Conservation (phyloP, 2,797 vertebrate species). For the Muraenolepis orangiensis region DNA sequence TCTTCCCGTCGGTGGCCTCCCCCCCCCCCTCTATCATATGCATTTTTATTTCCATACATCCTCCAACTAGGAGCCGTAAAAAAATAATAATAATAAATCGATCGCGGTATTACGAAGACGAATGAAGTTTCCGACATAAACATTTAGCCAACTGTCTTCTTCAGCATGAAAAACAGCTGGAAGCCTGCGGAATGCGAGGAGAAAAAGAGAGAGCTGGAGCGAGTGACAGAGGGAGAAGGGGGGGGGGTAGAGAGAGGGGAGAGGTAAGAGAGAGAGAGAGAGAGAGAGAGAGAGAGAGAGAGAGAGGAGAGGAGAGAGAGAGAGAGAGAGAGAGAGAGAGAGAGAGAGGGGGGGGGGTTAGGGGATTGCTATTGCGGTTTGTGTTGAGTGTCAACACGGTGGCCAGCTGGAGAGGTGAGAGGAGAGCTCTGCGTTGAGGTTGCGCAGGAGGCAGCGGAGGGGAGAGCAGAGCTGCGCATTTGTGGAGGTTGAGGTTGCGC, state of each 20-base stretch:
- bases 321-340: slow-evolving; percentile 36
- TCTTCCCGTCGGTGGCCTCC: neutral
- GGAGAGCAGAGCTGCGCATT: slow-evolving; percentile 48
- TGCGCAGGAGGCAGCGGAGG: slow-evolving; percentile 57
- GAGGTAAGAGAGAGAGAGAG: slow-evolving; percentile 21
- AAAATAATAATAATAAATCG: slow-evolving; percentile 10
- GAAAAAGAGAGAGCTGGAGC: neutral
- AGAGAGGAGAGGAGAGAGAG: slow-evolving; percentile 33
- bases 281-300: slow-evolving; percentile 37
- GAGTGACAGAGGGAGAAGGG: slow-evolving; percentile 19
- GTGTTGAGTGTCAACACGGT: slow-evolving; percentile 54
- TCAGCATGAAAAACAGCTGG: slow-evolving; percentile 79
- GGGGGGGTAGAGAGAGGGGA: slow-evolving; percentile 47
- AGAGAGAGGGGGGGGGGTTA: slow-evolving; percentile 46
- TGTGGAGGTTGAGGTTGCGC: slow-evolving; percentile 51
- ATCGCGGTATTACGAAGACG: slow-evolving; percentile 72
- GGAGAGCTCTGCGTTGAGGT: slow-evolving; percentile 50
- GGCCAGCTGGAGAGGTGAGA: slow-evolving; percentile 56
- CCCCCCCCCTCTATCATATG: neutral
- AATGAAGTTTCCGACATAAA: slow-evolving; percentile 76
- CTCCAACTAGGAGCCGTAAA: too few relatives aligned
- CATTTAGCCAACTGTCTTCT: slow-evolving; percentile 81
- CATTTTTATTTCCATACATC: too few relatives aligned
- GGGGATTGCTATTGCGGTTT: slow-evolving; percentile 63
- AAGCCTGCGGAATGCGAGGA: slow-evolving; percentile 71